Evolutionary conservation across 2,888 invertebrate genomes (phyloP).

Genomic region (Phaedon cochleariae): DNA sequence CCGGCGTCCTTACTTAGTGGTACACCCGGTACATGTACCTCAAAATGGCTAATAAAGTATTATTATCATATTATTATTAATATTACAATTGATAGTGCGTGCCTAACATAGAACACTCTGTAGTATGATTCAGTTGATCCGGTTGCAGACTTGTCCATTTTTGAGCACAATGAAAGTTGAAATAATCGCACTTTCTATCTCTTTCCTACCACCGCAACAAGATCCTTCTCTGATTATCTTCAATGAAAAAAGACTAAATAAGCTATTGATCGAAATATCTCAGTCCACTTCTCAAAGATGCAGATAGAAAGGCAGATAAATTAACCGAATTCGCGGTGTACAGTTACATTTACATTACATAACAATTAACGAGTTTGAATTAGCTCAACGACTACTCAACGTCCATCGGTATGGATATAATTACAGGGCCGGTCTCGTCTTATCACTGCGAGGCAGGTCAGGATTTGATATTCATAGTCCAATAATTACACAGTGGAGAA

Average conservation of each 20-base stretch:
- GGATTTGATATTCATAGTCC: too few species aligned
- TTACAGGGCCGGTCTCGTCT: background rate
- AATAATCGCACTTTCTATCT: background rate
- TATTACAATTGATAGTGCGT: too few species aligned
- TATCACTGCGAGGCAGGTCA: background rate
- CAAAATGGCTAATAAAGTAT: too few species aligned
- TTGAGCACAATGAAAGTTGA: background rate
- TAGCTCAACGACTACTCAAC: slow-evolving; percentile 29
- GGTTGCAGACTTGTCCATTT: background rate
- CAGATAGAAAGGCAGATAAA: slow-evolving; percentile 10
- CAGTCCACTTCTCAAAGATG: background rate
- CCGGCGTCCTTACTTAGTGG: too few species aligned
- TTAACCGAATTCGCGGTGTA: slow-evolving; percentile 16
- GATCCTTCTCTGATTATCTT: too few species aligned
- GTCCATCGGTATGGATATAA: slow-evolving; percentile 17
- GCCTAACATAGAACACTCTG: too few species aligned
- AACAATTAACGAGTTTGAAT: slow-evolving; percentile 29
- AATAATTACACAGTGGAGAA: too few species aligned
- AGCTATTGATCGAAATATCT: too few species aligned
- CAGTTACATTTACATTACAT: slow-evolving; percentile 30
- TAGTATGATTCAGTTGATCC: background rate
- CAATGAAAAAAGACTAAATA: too few species aligned
- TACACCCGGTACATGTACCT: too few species aligned
- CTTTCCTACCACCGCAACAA: too few species aligned
- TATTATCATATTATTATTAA: too few species aligned